Evolutionary conservation across 2,113 vertebrate species (phyloP).

Genomic region (Varanus komodoensis): DNA sequence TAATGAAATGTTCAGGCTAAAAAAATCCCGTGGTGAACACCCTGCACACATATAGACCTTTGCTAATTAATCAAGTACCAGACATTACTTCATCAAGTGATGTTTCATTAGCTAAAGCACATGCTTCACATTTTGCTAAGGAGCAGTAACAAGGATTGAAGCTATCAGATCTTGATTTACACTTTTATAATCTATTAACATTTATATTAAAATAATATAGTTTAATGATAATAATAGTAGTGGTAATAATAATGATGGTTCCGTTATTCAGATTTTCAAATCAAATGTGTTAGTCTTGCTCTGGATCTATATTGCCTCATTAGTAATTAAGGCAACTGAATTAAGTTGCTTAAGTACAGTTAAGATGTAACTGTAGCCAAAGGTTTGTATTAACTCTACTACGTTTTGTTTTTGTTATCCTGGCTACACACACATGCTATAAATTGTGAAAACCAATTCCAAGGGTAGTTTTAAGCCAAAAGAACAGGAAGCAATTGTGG

Average conservation of each 20-base stretch:
- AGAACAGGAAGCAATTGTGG: not conserved
- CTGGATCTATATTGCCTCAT: not conserved
- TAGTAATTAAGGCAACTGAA: not conserved
- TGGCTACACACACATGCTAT: not conserved
- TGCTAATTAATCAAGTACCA: conserved; percentile 22
- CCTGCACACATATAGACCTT: not conserved
- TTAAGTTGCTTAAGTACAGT: not conserved
- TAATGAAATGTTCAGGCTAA: not conserved
- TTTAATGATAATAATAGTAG: not conserved
- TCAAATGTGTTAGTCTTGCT: not conserved
- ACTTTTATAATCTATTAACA: conserved; percentile 11
- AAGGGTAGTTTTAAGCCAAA: not conserved
- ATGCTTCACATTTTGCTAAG: conserved; percentile 17
- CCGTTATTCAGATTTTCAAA: not conserved
- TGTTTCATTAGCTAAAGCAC: conserved; percentile 10
- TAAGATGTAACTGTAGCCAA: not conserved
- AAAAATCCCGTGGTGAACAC: not conserved
- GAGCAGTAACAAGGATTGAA: not conserved
- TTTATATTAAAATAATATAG: conserved; percentile 1
- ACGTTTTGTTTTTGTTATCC: not conserved
- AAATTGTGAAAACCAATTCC: not conserved
- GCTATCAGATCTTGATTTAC: not conserved
- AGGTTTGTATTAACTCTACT: not conserved
- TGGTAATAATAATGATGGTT: not conserved
- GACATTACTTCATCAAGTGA: not conserved